Base-by-base conservation (phyloP, 2,113 vertebrate species). In the Siniperca knerii region DNA sequence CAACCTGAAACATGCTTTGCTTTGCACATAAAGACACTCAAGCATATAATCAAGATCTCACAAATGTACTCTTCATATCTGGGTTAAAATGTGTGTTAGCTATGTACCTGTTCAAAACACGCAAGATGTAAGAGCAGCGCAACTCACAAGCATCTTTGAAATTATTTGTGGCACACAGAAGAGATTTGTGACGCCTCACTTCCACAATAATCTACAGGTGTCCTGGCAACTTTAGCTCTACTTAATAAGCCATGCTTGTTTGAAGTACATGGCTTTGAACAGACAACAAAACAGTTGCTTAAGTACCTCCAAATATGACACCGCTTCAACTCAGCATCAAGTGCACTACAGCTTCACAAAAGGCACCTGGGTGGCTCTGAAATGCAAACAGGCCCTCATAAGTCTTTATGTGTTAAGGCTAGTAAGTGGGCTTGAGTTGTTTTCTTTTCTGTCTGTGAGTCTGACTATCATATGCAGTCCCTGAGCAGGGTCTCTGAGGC, bases 271-370 rank as follows among this genome's bases (percentile, higher is more conserved):
- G 83, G 87, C 93, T 94, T 94, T 93, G 93, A 93, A 94, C 87
- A 92, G 80, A 91, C 92, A 92, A 95, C 93, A 94, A 93, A 93
- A 93, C 92, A 89, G 80, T 83, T 83, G 85, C 79, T 92, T 90
- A 91, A 93, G 92, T 87, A 85, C 87, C 90, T 92, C 92, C 93
- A 93, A 92, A 93, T 90, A 77, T 93, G 93, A 93, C 91, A 92
- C 85, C 90, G 89, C 92, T 94, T 95, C 93, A 93, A 88, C 86
- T 91, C 85, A 13, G 85, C 91, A 91, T 93, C 92, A 90, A 93
- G 92, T 89, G 86, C 93, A 90, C 90, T 93, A 87, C 84, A 90
- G 89, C 80, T 91, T 91, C 88, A 89, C 81, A 91, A 92, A 93
- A 93, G 81, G 83, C 94, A 94, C 91, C 93, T 92, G 92, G 85